Conservation (phyloP, 2,113 vertebrate species). For the Microtus oregoni region DNA sequence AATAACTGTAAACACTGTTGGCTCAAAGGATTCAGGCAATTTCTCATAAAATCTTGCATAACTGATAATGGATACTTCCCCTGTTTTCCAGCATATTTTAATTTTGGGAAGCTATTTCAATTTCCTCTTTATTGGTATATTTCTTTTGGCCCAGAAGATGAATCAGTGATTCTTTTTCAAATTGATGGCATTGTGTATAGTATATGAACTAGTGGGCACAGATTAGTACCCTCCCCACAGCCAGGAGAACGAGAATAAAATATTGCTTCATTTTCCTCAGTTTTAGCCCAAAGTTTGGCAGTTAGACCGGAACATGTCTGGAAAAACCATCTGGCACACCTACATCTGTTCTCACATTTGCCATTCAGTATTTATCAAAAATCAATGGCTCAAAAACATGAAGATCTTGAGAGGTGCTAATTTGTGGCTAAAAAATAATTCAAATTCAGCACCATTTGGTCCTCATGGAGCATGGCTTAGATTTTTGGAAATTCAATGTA, state of each 20-base stretch:
- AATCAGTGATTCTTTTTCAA: conserved; percentile 76
- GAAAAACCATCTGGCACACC: conserved; percentile 79
- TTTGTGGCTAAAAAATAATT: conserved; percentile 72
- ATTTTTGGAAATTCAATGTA: conserved; percentile 35
- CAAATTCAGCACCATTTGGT: conserved; percentile 60
- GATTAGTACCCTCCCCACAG: conserved; percentile 62
- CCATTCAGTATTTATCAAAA: conserved; percentile 80
- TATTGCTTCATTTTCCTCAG: conserved; percentile 80
- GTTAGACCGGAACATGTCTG: conserved; percentile 79
- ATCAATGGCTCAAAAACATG: conserved; percentile 71
- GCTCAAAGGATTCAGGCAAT: conserved; percentile 83
- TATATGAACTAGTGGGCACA: conserved; percentile 69
- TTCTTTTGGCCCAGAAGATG: conserved; percentile 71
- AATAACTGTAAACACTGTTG: conserved; percentile 87
- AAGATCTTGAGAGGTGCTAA: conserved; percentile 75
- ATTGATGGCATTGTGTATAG: conserved; percentile 58
- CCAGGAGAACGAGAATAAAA: conserved; percentile 74
- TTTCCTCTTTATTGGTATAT: conserved; percentile 59
- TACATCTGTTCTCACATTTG: conserved; percentile 81
- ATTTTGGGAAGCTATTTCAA: conserved; percentile 70
- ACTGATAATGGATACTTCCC: conserved; percentile 78
- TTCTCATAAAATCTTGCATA: conserved; percentile 85
- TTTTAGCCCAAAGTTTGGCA: conserved; percentile 77
- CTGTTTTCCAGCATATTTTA: conserved; percentile 74
- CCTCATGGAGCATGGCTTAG: conserved; percentile 7